These are phyloP conservation scores for Trogon surrucura DNA, from an alignment of 2,113 vertebrate species.

Conservation along the genomic window DNA sequence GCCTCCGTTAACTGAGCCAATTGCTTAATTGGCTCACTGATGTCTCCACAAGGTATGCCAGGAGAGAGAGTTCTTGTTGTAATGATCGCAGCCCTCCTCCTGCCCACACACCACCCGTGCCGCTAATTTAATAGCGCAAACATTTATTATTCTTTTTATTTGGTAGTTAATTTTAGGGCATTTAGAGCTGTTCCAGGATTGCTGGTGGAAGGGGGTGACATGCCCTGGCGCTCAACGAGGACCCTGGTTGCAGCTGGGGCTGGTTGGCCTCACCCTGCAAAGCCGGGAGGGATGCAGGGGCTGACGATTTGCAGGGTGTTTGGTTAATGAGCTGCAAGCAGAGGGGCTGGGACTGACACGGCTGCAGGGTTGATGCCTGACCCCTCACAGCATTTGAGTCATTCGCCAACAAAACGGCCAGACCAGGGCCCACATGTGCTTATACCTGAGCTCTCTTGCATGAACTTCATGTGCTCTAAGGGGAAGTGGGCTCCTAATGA, in stretches of 20 bases:
- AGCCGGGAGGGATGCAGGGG: not conserved
- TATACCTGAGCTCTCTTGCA: not conserved
- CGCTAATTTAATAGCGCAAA: conserved; percentile 54
- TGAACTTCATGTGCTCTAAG: not conserved
- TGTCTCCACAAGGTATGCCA: conserved; percentile 48
- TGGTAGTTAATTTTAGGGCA: not conserved
- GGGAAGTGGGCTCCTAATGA: not conserved
- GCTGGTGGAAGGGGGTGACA: not conserved
- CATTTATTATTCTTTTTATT: conserved; percentile 56
- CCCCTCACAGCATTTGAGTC: rapidly evolving
- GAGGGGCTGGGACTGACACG: not conserved
- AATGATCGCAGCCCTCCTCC: conserved; percentile 5
- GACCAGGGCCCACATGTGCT: rapidly evolving
- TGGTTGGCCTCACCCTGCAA: not conserved
- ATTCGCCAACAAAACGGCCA: not conserved
- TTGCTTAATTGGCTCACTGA: conserved; percentile 66
- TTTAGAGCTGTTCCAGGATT: not conserved
- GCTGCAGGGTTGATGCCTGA: not conserved
- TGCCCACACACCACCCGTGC: conserved; percentile 44
- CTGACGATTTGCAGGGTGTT: not conserved
- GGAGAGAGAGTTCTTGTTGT: conserved; percentile 31
- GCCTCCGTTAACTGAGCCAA: conserved; percentile 46
- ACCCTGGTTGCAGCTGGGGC: not conserved
- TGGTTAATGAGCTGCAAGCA: not conserved
- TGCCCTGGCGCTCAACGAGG: not conserved